phyloP scores from a whole-genome alignment of 2,113 vertebrate species.

The Nothobranchius kuhntae region DNA sequence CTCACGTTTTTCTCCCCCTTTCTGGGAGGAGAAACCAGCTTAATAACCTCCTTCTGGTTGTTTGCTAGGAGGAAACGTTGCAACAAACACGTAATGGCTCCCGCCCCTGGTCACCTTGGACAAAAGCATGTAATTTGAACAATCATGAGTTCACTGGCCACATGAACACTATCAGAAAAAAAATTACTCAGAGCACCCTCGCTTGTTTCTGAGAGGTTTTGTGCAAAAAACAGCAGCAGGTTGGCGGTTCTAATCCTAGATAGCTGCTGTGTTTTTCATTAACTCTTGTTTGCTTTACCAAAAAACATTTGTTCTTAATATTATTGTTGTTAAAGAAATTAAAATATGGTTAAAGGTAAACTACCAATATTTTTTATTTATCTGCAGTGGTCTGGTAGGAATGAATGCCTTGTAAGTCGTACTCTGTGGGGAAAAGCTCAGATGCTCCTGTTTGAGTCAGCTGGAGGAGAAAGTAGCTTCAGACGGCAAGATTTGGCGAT shows the following conservation, averaged over 20 bases:
- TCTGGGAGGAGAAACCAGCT: slow-evolving; percentile 48
- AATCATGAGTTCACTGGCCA: slow-evolving; percentile 46
- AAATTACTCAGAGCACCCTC: slow-evolving; percentile 5
- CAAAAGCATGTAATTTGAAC: slow-evolving; percentile 62
- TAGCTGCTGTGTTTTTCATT: slow-evolving; percentile 41
- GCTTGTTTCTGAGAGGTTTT: slow-evolving; percentile 18
- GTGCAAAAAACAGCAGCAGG: slow-evolving; percentile 31
- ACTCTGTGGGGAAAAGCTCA: too few relatives aligned
- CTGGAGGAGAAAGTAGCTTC: too few relatives aligned
- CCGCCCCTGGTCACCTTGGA: slow-evolving; percentile 44
- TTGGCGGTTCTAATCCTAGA: too few relatives aligned
- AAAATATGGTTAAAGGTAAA: slow-evolving; percentile 1
- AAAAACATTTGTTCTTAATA: slow-evolving; percentile 12
- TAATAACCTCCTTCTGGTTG: slow-evolving; percentile 58
- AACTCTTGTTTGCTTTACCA: slow-evolving; percentile 55
- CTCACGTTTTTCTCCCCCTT: slow-evolving; percentile 35
- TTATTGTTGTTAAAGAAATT: slow-evolving; percentile 28
- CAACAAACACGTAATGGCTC: slow-evolving; percentile 49
- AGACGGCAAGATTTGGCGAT: too few relatives aligned
- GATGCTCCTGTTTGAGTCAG: too few relatives aligned
- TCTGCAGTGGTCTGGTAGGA: too few relatives aligned
- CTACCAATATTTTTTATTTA: too few relatives aligned
- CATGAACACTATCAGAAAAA: slow-evolving; percentile 19
- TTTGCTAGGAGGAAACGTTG: slow-evolving; percentile 64
- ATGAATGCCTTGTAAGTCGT: too few relatives aligned